Base-by-base conservation (phyloP, 2,113 vertebrate genomes). In the Nesogale talazaci region DNA sequence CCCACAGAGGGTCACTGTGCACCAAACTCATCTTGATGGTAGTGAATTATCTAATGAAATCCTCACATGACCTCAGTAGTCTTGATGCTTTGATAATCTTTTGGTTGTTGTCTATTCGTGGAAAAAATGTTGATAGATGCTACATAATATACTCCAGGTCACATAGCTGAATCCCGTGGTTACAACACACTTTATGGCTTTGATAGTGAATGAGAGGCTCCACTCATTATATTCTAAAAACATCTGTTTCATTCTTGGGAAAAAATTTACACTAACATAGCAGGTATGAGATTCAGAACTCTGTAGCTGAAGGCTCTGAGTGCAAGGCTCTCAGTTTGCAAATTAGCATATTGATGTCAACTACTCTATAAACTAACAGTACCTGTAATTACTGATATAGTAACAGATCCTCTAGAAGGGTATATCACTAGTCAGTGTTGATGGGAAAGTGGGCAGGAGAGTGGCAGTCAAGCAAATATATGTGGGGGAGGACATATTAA, bases 121-220 rank as follows among this genome's bases (percentile, higher is more conserved):
- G 70, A 17, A 14, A 61, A 82, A 42, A 2, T 14, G 2, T 0
- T 10, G 17, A 38, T 42, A 56, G 23, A 90, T 1, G 8, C 42
- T 80, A 80, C 6, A 38, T 8, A 19, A 34, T 77, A 4, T 29
- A 42, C 27, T 40, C 70, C 34, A 78, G 85, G 3, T 76, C 63
- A 78, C 0, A 1, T 0, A 57, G 25, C 25, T 10, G 16, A 42
- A 52, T n/a, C 25, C 61, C 31, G 42, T 40, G 27, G 20, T 29
- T 46, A 31, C 0, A 8, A 25, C 1, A 70, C 29, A 65, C 25
- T 63, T 10, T 56, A 65, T 76, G 15, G 52, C 36, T 86, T 34
- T 20, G 72, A 70, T n/a, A 80, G 27, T 25, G 56, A 72, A 52
- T 20, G 59, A 52, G 29, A 72, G 23, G 25, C 2, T 70, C 67